A percentile compares a stretch with the other conserved stretches of the same genome.
Evolutionary conservation across 1,140 invertebrate species (phyloP).

Genomic region (Zeugodacus cucurbitae): DNA sequence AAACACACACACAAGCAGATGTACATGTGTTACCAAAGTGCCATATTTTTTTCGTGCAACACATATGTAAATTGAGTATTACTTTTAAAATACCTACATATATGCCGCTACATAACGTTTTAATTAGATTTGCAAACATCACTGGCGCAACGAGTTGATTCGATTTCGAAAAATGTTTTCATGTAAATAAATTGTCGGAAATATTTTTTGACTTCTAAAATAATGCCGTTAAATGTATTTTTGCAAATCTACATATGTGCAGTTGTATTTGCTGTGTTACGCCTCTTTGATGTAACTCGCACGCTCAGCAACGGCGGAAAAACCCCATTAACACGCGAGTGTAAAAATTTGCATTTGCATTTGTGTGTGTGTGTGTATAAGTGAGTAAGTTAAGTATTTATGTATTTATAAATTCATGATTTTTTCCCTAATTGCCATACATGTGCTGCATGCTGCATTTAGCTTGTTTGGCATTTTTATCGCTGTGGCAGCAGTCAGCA

Average conservation of each 20-base stretch:
- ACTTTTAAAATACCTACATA: neutral
- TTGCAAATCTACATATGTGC: neutral
- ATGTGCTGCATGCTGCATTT: neutral
- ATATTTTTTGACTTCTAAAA: neutral
- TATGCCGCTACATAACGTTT: neutral
- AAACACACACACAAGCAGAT: neutral
- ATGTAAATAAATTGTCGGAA: neutral
- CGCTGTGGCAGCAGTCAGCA: neutral
- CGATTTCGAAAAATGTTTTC: neutral
- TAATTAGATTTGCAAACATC: conserved; percentile 35
- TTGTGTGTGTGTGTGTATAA: neutral
- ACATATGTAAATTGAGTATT: neutral
- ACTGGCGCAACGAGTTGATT: neutral
- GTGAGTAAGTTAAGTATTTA: neutral
- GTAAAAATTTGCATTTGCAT: neutral
- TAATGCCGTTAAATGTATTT: neutral
- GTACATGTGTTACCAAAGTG: neutral
- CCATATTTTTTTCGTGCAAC: too few relatives aligned
- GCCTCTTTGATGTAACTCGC: conserved; percentile 9
- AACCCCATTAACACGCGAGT: neutral
- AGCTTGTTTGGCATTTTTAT: neutral
- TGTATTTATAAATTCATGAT: neutral
- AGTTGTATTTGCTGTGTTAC: neutral
- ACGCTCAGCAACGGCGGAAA: neutral
- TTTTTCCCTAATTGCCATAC: neutral